Percentiles rank a stretch among this genome's conserved stretches.
Evolutionary conservation across 2,797 vertebrate species (phyloP).

Genomic region (Geotrypetes seraphini): DNA sequence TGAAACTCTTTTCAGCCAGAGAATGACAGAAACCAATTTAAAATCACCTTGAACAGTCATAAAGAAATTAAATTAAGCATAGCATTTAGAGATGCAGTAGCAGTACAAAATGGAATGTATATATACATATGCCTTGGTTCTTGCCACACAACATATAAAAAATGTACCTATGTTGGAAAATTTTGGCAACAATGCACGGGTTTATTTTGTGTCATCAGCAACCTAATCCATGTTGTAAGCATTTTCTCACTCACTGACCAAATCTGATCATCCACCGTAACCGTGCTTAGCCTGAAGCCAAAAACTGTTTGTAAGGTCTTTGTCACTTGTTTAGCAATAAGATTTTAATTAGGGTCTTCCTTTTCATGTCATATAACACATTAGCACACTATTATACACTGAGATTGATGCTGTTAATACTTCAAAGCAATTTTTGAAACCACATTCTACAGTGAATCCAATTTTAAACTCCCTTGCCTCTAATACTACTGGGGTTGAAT

Average conservation of each 20-base stretch:
- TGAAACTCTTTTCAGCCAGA: no score
- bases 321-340: slow-evolving; percentile 43
- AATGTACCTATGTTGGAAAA: no score
- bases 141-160: no score
- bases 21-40: no score
- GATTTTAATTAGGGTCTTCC: slow-evolving; percentile 44
- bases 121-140: neutral
- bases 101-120: no score
- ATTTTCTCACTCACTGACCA: slow-evolving; percentile 30
- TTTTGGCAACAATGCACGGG: slow-evolving; percentile 10
- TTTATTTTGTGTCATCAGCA: slow-evolving; percentile 9
- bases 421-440: slow-evolving; percentile 27
- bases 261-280: slow-evolving; percentile 22
- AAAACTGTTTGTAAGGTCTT: slow-evolving; percentile 34
- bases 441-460: slow-evolving; percentile 28
- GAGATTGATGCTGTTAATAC: slow-evolving; percentile 18
- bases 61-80: neutral
- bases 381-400: slow-evolving; percentile 18
- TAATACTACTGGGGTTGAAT: slow-evolving; percentile 2
- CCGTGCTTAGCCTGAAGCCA: slow-evolving; percentile 25
- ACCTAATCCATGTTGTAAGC: slow-evolving; percentile 4
- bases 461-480: slow-evolving; percentile 16
- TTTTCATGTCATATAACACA: slow-evolving; percentile 14
- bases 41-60: no score
- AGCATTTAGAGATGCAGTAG: no score